Conservation (phyloP, 2,888 invertebrate species). For the Linnaemya vulpina region DNA sequence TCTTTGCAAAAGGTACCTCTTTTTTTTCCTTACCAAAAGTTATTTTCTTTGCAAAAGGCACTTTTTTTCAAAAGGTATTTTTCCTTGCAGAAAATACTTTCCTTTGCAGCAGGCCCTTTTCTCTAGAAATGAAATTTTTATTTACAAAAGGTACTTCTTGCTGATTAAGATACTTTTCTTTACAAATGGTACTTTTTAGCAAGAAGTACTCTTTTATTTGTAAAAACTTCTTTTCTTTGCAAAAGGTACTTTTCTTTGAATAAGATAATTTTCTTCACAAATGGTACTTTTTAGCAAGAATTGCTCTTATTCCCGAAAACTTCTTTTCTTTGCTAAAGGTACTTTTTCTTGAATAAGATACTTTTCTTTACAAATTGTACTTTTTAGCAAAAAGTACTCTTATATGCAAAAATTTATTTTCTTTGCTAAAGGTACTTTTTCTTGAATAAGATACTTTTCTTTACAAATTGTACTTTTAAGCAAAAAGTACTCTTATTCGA, state of each 20-base stretch:
- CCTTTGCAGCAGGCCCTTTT: not conserved
- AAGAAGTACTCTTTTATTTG: too few species aligned
- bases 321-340: not conserved
- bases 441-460: not conserved
- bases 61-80: not conserved
- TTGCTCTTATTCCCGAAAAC: too few species aligned
- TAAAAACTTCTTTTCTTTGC: too few species aligned
- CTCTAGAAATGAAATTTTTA: not conserved
- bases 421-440: not conserved
- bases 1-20: not conserved
- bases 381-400: not conserved
- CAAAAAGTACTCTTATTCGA: not conserved
- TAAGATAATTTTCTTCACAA: not conserved
- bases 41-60: not conserved
- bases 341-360: not conserved
- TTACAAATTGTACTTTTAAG: not conserved
- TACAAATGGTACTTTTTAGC: too few species aligned
- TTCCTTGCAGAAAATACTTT: not conserved
- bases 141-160: not conserved
- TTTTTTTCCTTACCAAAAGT: not conserved
- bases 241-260: not conserved
- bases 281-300: not conserved
- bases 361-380: not conserved
- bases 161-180: too few species aligned
- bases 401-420: too few species aligned